phyloP scores from a whole-genome alignment of 2,113 vertebrate genomes.

The Ascaphus truei region DNA sequence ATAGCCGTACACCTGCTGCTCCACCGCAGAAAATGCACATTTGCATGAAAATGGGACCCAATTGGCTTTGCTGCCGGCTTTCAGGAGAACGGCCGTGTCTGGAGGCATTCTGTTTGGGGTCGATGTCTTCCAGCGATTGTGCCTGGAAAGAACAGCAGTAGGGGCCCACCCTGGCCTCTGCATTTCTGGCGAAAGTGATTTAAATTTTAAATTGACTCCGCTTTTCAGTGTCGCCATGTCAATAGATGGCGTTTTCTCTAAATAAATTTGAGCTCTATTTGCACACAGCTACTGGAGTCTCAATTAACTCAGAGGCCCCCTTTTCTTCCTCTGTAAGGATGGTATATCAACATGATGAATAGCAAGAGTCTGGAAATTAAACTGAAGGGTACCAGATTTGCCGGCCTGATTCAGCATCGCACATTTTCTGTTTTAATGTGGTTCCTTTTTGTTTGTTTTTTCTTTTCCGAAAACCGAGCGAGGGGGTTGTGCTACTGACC shows the following conservation, averaged over 20 bases:
- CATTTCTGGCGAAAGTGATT: constrained; percentile 52
- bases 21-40: constrained; percentile 51
- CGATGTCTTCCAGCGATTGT: constrained; percentile 51
- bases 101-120: constrained; percentile 54
- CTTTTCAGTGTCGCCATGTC: constrained; percentile 53
- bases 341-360: constrained; percentile 45
- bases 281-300: constrained; percentile 49
- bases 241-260: constrained; percentile 56
- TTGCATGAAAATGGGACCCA: constrained; percentile 59
- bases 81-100: constrained; percentile 55
- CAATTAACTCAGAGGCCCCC: constrained; percentile 43
- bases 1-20: constrained; percentile 61
- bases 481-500: too few species aligned
- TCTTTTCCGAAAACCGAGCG: not conserved
- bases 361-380: constrained; percentile 37
- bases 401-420: not conserved
- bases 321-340: constrained; percentile 47
- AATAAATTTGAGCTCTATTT: constrained; percentile 56
- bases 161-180: constrained; percentile 42
- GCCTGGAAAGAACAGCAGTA: constrained; percentile 39
- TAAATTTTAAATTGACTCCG: constrained; percentile 57
- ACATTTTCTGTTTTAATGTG: constrained; percentile 1
- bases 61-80: constrained; percentile 52
- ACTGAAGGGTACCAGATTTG: constrained; percentile 52
- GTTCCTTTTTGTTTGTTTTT: not conserved